Evolutionary conservation across 2,113 vertebrate genomes (phyloP).

Genomic region (Bujurquina vittata): DNA sequence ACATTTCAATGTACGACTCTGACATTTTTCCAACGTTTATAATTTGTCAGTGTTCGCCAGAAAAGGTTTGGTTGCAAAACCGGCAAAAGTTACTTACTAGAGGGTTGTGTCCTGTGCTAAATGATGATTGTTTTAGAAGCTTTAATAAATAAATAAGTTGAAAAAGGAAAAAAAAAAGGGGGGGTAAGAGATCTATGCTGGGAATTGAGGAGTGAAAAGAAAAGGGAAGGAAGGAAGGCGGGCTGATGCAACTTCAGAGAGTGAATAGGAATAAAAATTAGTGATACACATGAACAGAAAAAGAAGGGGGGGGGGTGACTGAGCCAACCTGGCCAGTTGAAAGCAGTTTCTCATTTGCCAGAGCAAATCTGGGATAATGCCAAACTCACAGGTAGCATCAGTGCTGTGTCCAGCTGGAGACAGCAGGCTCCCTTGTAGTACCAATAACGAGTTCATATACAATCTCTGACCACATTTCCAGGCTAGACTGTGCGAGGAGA

Average conservation of each 20-base stretch:
- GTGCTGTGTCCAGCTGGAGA: slow-evolving; percentile 65
- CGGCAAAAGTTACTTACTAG: slow-evolving; percentile 24
- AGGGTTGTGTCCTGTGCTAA: slow-evolving; percentile 13
- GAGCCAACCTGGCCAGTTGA: slow-evolving; percentile 38
- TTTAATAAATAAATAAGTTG: background rate
- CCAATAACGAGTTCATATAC: slow-evolving; percentile 63
- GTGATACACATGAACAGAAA: background rate
- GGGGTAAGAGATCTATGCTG: background rate
- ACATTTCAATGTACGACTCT: slow-evolving; percentile 36
- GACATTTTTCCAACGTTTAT: slow-evolving; percentile 35
- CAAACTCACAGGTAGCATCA: slow-evolving; percentile 57
- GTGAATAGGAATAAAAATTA: background rate
- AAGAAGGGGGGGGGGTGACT: background rate
- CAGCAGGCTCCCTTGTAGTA: slow-evolving; percentile 46
- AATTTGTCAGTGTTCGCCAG: slow-evolving; percentile 19
- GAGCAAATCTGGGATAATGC: slow-evolving; percentile 67
- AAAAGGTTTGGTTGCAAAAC: slow-evolving; percentile 32
- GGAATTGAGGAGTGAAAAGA: background rate
- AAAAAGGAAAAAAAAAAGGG: background rate
- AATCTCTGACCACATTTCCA: slow-evolving; percentile 32
- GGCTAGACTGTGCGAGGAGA: slow-evolving; percentile 29
- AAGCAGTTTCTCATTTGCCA: slow-evolving; percentile 64
- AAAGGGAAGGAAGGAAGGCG: background rate
- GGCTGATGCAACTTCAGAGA: background rate
- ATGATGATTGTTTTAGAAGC: slow-evolving; percentile 11